Evolutionary conservation across 2,888 invertebrate species (phyloP).

Genomic region (Oscheius sp.): DNA sequence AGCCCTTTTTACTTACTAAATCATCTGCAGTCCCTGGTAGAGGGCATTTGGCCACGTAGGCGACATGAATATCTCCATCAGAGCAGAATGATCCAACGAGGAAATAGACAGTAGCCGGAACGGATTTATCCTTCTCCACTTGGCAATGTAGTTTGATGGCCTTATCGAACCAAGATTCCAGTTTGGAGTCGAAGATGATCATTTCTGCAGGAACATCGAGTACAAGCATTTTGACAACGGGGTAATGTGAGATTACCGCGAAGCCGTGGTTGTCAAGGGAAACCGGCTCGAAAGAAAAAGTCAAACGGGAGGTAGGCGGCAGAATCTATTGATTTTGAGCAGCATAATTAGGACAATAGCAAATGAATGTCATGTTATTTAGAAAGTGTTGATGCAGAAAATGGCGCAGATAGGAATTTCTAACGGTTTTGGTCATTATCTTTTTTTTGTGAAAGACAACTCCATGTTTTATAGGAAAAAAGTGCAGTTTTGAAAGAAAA

Average conservation of each 20-base stretch:
- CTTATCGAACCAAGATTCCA: constrained; percentile 55
- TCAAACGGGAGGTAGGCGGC: neutral
- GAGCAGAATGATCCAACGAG: constrained; percentile 56
- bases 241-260: constrained; percentile 10
- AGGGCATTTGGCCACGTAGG: constrained; percentile 58
- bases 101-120: constrained; percentile 56
- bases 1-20: constrained; percentile 41
- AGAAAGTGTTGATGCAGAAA: no score
- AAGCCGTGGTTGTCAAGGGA: constrained; percentile 8
- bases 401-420: no score
- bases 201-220: constrained; percentile 43
- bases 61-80: constrained; percentile 58
- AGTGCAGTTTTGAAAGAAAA: no score
- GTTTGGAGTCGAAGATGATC: constrained; percentile 54
- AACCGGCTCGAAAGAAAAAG: neutral
- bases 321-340: constrained; percentile 16
- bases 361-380: no score
- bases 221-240: constrained; percentile 23
- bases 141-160: constrained; percentile 42
- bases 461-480: no score
- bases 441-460: no score
- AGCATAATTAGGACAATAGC: neutral
- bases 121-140: constrained; percentile 42
- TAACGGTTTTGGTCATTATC: no score
- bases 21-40: constrained; percentile 54